Conservation (phyloP, 2,113 vertebrate species). For the Micronycteris hirsuta region DNA sequence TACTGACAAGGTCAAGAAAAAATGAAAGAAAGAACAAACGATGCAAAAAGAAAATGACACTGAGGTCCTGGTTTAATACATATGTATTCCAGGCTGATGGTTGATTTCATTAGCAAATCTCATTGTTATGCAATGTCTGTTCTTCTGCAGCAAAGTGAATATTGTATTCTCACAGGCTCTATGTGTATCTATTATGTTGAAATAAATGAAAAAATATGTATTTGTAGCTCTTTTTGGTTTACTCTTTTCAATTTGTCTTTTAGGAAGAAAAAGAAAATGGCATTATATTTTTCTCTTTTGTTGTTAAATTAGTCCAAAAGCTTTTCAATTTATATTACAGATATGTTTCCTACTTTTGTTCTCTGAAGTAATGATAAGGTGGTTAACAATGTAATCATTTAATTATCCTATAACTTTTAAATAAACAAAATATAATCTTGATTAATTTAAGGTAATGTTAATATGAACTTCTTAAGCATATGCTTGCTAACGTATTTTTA, state of each 20-base stretch:
- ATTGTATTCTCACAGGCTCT: conserved; percentile 91
- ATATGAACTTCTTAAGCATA: conserved; percentile 12
- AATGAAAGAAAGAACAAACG: conserved; percentile 89
- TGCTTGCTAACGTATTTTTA: conserved; percentile 24
- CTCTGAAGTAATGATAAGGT: not conserved
- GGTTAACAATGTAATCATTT: conserved; percentile 42
- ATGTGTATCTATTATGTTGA: conserved; percentile 70
- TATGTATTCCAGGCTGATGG: conserved; percentile 99
- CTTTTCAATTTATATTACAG: conserved; percentile 37
- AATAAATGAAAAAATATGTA: conserved; percentile 70
- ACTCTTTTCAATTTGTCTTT: conserved; percentile 53
- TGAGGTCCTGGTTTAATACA: conserved; percentile 96
- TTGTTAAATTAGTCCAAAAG: conserved; percentile 50
- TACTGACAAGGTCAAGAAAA: conserved; percentile 79
- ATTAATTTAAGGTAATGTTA: conserved; percentile 23
- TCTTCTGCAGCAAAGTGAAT: conserved; percentile 99
- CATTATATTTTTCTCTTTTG: conserved; percentile 16
- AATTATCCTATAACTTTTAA: conserved; percentile 44
- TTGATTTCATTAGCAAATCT: conserved; percentile 99
- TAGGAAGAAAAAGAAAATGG: conserved; percentile 52
- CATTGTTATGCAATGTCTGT: conserved; percentile 99
- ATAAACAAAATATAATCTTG: conserved; percentile 29
- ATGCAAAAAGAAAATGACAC: conserved; percentile 97
- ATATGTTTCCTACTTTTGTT: conserved; percentile 52
- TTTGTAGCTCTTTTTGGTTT: conserved; percentile 62